A percentile compares a stretch with the other conserved stretches of the same genome.
These are phyloP conservation scores for Neodiprion pinetum DNA, from an alignment of 1,140 invertebrate species.

Conservation along the genomic window DNA sequence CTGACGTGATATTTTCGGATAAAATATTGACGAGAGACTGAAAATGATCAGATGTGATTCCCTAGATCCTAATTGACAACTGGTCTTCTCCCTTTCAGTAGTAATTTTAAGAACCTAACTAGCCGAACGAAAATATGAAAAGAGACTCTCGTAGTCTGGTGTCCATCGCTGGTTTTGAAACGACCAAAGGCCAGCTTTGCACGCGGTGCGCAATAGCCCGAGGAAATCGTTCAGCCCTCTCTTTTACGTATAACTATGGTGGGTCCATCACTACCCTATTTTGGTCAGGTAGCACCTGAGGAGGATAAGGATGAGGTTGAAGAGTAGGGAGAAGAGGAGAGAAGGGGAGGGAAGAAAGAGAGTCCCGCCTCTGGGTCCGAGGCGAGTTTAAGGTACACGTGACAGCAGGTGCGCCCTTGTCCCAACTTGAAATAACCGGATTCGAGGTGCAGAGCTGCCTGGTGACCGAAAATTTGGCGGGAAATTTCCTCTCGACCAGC, in stretches of 20 bases:
- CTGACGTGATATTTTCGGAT: too few species aligned
- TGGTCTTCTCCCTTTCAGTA: too few species aligned
- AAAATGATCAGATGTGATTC: too few species aligned
- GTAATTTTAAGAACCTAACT: too few species aligned
- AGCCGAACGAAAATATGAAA: too few species aligned
- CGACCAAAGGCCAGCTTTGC: too few species aligned
- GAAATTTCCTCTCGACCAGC: neutral
- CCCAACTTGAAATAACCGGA: too few species aligned
- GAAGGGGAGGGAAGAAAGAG: slow-evolving; percentile 41
- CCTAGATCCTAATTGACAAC: too few species aligned
- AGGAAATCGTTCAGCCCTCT: neutral
- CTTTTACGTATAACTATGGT: slow-evolving; percentile 23
- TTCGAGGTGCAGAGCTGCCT: too few species aligned
- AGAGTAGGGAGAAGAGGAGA: slow-evolving; percentile 25
- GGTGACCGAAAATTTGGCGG: neutral
- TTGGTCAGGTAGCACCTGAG: slow-evolving; percentile 55
- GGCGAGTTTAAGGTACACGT: neutral
- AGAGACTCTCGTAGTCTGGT: too few species aligned
- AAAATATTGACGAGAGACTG: too few species aligned
- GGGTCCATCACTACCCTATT: slow-evolving; percentile 37
- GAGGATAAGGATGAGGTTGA: slow-evolving; percentile 17
- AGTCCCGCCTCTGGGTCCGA: slow-evolving; percentile 50
- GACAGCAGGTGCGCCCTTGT: slow-evolving; percentile 1
- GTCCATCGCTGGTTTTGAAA: too few species aligned
- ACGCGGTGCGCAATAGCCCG: neutral